Evolutionary conservation across 2,888 invertebrate species (phyloP).

Genomic region (Andrena flavipes): DNA sequence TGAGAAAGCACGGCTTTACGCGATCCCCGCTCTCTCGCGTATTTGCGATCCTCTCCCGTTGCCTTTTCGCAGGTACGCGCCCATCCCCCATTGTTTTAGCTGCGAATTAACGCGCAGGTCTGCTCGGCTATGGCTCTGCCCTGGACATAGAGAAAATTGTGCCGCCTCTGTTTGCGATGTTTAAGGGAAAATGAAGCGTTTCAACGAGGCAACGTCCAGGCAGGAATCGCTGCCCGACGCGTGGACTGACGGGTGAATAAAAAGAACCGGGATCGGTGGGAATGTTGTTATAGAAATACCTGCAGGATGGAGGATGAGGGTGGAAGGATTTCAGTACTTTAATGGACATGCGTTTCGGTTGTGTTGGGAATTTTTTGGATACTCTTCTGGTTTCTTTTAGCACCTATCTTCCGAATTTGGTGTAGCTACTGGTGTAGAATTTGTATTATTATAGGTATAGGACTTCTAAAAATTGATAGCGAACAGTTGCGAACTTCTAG

Average conservation of each 20-base stretch:
- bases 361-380: no score
- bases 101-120: conserved; percentile 25
- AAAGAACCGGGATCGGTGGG: no score
- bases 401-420: no score
- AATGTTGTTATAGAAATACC: neutral
- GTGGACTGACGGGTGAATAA: neutral
- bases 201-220: neutral
- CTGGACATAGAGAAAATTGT: neutral
- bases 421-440: no score
- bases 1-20: conserved; percentile 19
- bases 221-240: neutral
- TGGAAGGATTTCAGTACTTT: no score
- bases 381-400: no score
- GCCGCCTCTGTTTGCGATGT: neutral
- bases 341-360: no score
- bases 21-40: conserved; percentile 23
- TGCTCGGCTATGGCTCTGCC: neutral
- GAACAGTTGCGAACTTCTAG: no score
- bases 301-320: no score
- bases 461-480: no score
- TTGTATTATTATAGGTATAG: no score
- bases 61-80: conserved; percentile 17
- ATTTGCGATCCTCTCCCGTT: conserved; percentile 29
- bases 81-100: conserved; percentile 14
- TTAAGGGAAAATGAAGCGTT: neutral